phyloP scores from a whole-genome alignment of 37 sponge, comb jelly and placozoan species.

The Spongilla lacustris region DNA sequence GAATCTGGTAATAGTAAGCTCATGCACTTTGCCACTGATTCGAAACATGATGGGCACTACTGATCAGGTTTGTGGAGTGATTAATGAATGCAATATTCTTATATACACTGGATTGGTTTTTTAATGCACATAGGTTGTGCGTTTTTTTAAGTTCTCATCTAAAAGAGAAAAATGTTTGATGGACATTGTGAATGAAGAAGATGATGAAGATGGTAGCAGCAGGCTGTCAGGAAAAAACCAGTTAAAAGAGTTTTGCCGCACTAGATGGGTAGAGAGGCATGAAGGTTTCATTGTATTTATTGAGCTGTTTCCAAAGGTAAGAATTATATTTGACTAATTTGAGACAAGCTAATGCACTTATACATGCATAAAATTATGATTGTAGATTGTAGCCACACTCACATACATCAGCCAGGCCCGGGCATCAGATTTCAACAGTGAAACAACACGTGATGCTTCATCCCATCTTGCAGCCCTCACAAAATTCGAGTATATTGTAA shows the following conservation, averaged over 20 bases:
- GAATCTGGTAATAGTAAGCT: constrained; percentile 50
- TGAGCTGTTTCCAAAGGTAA: constrained; percentile 7
- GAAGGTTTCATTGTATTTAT: constrained; percentile 38
- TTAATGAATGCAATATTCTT: neutral
- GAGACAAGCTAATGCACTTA: neutral
- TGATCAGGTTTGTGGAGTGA: neutral
- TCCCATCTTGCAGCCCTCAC: too few relatives aligned
- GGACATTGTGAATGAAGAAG: constrained; percentile 56
- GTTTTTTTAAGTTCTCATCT: neutral
- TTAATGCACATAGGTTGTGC: neutral
- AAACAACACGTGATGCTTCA: too few relatives aligned
- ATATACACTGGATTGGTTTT: neutral
- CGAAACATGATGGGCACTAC: constrained; percentile 31
- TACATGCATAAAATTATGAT: too few relatives aligned
- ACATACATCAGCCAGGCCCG: too few relatives aligned
- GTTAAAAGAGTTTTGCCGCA: constrained; percentile 70
- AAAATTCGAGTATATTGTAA: too few relatives aligned
- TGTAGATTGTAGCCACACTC: too few relatives aligned
- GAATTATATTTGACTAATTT: neutral
- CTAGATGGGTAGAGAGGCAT: constrained; percentile 66
- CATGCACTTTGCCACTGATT: neutral
- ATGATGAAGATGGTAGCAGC: neutral
- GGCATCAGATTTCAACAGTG: too few relatives aligned
- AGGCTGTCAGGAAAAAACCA: neutral
- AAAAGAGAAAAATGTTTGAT: constrained; percentile 58